These are phyloP conservation scores for Panzeria rudis DNA, from an alignment of 2,888 invertebrate genomes.

Conservation along the genomic window DNA sequence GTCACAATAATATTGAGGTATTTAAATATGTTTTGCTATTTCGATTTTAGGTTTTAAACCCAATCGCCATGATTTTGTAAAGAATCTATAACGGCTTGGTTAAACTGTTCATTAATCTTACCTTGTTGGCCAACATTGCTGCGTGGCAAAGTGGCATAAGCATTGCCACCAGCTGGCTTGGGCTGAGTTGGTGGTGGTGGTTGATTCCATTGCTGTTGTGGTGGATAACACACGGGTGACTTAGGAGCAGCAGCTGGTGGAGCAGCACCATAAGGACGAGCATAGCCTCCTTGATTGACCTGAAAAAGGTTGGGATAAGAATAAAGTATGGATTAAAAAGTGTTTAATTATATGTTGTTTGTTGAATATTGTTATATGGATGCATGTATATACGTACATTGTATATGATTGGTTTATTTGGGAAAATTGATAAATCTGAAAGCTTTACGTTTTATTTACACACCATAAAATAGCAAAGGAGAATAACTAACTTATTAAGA, in stretches of 20 bases:
- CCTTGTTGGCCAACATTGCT: constrained; percentile 82
- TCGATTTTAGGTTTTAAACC: constrained; percentile 75
- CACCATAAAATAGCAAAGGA: too few relatives aligned
- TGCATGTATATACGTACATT: not conserved
- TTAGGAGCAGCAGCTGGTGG: constrained; percentile 80
- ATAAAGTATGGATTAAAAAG: not conserved
- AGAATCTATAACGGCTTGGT: constrained; percentile 76
- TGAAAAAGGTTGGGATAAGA: constrained; percentile 59
- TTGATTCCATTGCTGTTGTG: constrained; percentile 76
- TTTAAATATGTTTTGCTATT: constrained; percentile 55
- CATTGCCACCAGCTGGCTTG: constrained; percentile 77
- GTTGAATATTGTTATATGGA: not conserved
- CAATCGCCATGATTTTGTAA: constrained; percentile 79
- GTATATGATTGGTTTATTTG: not conserved
- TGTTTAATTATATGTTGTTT: not conserved
- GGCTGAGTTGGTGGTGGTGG: constrained; percentile 75
- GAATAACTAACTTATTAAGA: too few relatives aligned
- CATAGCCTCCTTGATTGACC: constrained; percentile 82
- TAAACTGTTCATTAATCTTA: constrained; percentile 77
- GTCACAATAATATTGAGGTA: constrained; percentile 56
- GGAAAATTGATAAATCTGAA: too few relatives aligned
- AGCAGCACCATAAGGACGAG: constrained; percentile 82
- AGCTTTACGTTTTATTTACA: too few relatives aligned
- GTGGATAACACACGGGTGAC: constrained; percentile 82
- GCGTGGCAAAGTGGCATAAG: constrained; percentile 83